Percentiles rank a stretch among this genome's conserved stretches.
phyloP scores from a whole-genome alignment of 2,797 vertebrate genomes.

The Malurus splendens region DNA sequence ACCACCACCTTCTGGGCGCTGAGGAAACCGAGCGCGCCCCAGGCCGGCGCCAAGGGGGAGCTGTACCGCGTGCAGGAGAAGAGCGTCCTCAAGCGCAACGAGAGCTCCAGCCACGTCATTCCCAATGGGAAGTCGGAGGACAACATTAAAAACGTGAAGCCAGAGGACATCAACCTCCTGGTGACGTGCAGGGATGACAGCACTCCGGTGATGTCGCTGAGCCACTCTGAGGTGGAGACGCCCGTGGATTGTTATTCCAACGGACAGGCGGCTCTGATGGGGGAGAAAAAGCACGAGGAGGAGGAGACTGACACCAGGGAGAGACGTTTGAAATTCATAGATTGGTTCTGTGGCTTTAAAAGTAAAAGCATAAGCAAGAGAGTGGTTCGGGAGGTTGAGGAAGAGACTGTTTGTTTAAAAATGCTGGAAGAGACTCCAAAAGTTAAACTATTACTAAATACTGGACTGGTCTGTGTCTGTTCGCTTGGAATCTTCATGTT shows the following conservation, averaged over 20 bases:
- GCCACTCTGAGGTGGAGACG: conserved; percentile 80
- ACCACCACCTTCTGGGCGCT: conserved; percentile 92
- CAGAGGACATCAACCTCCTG: conserved; percentile 83
- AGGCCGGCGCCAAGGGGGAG: conserved; percentile 65
- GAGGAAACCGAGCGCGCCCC: conserved; percentile 57
- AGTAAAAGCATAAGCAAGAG: conserved; percentile 68
- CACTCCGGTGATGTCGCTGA: conserved; percentile 77
- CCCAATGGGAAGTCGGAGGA: conserved; percentile 78
- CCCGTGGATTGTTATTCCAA: conserved; percentile 82
- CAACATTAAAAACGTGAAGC: conserved; percentile 75
- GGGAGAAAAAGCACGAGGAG: conserved; percentile 68
- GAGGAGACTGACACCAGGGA: conserved; percentile 32
- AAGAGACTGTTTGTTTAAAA: conserved; percentile 77
- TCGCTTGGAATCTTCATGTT: conserved; percentile 92
- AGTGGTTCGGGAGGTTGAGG: conserved; percentile 73
- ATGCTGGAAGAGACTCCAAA: conserved; percentile 90
- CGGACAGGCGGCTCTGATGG: conserved; percentile 73
- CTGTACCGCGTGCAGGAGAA: conserved; percentile 72
- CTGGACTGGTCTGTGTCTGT: conserved; percentile 84
- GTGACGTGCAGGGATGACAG: conserved; percentile 76
- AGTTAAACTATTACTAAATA: conserved; percentile 85
- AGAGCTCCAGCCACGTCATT: conserved; percentile 61
- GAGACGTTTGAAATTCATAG: conserved; percentile 73
- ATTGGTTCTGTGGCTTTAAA: conserved; percentile 88
- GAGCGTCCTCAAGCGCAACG: conserved; percentile 63